Base-by-base conservation (phyloP, 2,113 vertebrate species). In the Catharus bicknelli region DNA sequence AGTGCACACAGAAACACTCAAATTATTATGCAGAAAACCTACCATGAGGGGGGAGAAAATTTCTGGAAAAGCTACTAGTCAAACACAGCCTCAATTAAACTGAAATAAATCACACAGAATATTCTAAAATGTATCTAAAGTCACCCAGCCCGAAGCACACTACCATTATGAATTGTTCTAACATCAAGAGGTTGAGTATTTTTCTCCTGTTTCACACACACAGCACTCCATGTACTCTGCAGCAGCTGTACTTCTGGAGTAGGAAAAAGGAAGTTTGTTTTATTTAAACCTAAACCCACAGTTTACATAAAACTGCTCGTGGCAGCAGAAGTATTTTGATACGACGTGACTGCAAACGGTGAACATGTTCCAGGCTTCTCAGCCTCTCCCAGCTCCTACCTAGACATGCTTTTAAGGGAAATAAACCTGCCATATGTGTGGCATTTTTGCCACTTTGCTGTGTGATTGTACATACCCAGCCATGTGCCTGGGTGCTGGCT, bases 181-280 rank as follows among this genome's bases (percentile, higher is more conserved):
- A 66, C 58, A 84, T 73, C 89, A 75, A 17, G 54, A 79, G 45
- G 36, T 69, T 73, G 6, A n/a, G 87, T 68, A 47, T 42, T 93
- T 69, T 53, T 69, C 80, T 74, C 38, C 32, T 70, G 74, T 68
- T 61, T 62, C 32, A 61, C 69, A 72, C 69, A 72, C 30, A 16
- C 25, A 66, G 66, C 59, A 70, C 48, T 18, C 62, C 2, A 0
- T 57, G 70, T 67, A 70, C 64, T 45, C 22, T 27, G 43, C 70
- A 89, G 78, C 89, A 88, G 89, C 75, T 86, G 51, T 47, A 55
- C 85, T 94, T 86, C n/a, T 67, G 67, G 29, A 93, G 79, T 25
- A 77, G 61, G 62, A 73, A 90, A 91, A 80, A 87, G 75, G 74
- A 95, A 91, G 86, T 86, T 92, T 95, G 69, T 90, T 94, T 89